Evolutionary conservation across 2,797 vertebrate species (phyloP).

Genomic region (Brotula barbata): DNA sequence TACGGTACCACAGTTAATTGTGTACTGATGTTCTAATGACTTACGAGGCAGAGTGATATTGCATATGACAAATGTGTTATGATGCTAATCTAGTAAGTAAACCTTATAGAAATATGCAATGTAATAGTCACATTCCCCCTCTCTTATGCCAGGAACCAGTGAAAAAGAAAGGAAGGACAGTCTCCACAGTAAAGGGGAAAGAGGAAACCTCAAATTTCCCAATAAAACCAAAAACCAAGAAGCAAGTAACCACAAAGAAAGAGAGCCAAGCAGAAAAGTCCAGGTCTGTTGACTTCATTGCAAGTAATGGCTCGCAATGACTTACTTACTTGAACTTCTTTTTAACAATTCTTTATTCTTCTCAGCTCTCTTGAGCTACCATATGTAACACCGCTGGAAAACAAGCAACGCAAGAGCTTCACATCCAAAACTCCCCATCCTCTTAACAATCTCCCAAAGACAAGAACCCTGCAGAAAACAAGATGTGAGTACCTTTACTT

Average conservation of each 20-base stretch:
- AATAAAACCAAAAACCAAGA: slow-evolving; percentile 89
- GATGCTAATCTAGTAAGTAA: too few species aligned
- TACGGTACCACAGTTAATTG: too few species aligned
- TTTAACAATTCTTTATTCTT: neutral
- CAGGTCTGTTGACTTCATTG: slow-evolving; percentile 77
- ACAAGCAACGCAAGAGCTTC: slow-evolving; percentile 90
- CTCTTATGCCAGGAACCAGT: slow-evolving; percentile 84
- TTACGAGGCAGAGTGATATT: too few species aligned
- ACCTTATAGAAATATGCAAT: too few species aligned
- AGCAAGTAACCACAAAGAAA: slow-evolving; percentile 83
- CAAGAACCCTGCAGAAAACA: slow-evolving; percentile 84
- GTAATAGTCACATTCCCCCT: neutral
- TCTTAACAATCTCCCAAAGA: slow-evolving; percentile 81
- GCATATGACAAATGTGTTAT: too few species aligned
- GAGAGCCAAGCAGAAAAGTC: slow-evolving; percentile 86
- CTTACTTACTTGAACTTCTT: neutral
- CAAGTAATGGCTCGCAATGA: neutral
- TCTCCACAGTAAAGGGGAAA: slow-evolving; percentile 79
- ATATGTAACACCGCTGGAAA: slow-evolving; percentile 88
- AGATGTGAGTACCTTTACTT: slow-evolving; percentile 79
- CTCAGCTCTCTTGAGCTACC: slow-evolving; percentile 90
- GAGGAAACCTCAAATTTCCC: slow-evolving; percentile 83
- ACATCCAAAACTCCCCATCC: slow-evolving; percentile 84
- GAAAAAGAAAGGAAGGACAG: slow-evolving; percentile 89
- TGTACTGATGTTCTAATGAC: too few species aligned